phyloP scores from a whole-genome alignment of 2,888 invertebrate genomes.

The Idaea dimidiata region DNA sequence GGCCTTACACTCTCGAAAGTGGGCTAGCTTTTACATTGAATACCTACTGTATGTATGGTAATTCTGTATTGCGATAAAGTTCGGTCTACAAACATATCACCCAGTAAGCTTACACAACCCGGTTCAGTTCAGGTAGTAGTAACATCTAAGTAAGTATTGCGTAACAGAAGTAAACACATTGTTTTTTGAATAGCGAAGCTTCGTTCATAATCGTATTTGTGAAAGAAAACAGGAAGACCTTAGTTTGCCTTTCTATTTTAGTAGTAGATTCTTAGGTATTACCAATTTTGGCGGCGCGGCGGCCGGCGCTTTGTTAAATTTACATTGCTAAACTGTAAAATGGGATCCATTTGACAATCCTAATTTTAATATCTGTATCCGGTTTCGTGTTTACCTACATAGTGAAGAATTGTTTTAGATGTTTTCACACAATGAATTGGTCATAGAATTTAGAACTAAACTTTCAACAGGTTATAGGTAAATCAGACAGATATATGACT shows the following conservation, averaged over 20 bases:
- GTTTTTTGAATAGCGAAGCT: background rate
- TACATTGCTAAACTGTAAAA: background rate
- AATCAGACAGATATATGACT: background rate
- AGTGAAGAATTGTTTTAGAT: background rate
- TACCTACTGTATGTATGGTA: conserved; percentile 23
- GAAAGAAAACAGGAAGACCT: background rate
- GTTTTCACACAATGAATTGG: background rate
- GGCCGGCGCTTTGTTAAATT: background rate
- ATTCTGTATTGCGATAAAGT: conserved; percentile 20
- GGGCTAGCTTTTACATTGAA: conserved; percentile 37
- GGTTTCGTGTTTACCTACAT: background rate
- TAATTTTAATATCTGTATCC: background rate
- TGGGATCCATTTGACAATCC: background rate
- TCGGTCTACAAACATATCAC: conserved; percentile 13
- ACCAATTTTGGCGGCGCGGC: background rate
- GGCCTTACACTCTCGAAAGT: conserved; percentile 37
- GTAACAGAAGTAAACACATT: background rate
- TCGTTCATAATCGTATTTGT: background rate
- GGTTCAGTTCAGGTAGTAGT: background rate
- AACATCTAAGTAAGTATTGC: background rate
- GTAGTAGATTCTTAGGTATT: background rate
- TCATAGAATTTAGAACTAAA: background rate
- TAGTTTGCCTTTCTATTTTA: background rate
- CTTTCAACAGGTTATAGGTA: background rate
- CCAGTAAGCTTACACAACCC: background rate